Base-by-base conservation (phyloP, 1,140 invertebrate genomes). In the Homarus americanus region DNA sequence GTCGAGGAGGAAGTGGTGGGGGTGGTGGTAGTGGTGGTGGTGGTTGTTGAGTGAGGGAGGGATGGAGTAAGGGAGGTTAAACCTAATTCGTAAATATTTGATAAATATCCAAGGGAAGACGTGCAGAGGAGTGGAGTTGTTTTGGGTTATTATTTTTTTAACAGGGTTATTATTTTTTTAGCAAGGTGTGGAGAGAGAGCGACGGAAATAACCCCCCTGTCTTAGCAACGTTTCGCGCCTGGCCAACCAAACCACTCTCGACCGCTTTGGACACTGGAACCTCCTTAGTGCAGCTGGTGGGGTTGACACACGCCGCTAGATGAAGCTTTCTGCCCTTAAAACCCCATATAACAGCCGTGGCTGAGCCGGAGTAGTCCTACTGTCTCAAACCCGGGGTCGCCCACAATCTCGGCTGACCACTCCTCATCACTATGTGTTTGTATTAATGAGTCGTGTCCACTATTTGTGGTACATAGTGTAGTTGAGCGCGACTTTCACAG, bases 401-500 rank as follows among this genome's bases (percentile, higher is more conserved):
- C 44, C 44, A 49, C 44, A 5, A 49, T 15, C 44, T 49, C 12
- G 15, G 44, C 5, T 49, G 44, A 15, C 44, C 44, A 49, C 5
- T 7, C 12, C 44, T n/a, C 75, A 78, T 40, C 75, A 78, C n/a
- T 38, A 15, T 41, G 34, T 41, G 40, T 41, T 44, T 78, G 38
- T 78, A 78, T 41, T 78, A 38, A 78, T 78, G 41, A 41, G 75
- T 78, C 75, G 41, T 78, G 75, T n/a, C 38, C 20, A 38, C 38
- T 78, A 44, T 41, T 41, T 78, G 75, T n/a, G 75, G 75, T 40
- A 78, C 36, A 78, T 40, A 78, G 75, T 44, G 34, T n/a, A 38
- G 28, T 24, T 17, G 75, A 78, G 75, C 75, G 38, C n/a, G 75
- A 78, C 75, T 78, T 78, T 78, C 75, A 38, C 75, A 78, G 75